Base-by-base conservation (phyloP, 2,797 vertebrate genomes). In the Rhinatrema bivittatum region DNA sequence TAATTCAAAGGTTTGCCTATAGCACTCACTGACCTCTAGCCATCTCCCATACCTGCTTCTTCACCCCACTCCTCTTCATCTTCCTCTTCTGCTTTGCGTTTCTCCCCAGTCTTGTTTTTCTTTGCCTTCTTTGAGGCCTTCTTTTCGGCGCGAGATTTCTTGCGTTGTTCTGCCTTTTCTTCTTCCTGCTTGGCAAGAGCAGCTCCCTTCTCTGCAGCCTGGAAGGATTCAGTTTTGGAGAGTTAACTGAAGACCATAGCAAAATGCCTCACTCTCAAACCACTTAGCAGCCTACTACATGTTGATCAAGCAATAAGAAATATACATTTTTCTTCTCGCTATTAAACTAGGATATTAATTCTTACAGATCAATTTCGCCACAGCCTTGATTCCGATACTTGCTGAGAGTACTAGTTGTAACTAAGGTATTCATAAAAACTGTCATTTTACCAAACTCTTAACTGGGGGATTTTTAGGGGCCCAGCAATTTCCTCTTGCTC, bases 141-240 rank as follows among this genome's bases (percentile, higher is more conserved):
- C 70, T 94, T 99, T 16, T 97, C 92, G 0, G 76, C 72, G 48
- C 86, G 86, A 12, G 50, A 31, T 48, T 71, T 89, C 46, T 87
- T 88, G 11, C 87, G 76, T 36, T 94, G 89, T 10, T 93, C 88
- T 0, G 39, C 57, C 64, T 77, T 87, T 7, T 88, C 91, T 12
- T 90, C 91, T 31, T 93, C 91, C 42, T 89, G 91, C 29, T 78
- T 87, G 20, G 72, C 78, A 4, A 74, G 48, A 32, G 68, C 68
- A 13, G 93, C 93, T 73, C 97, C 93, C 69, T 94, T 98, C 74
- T 83, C 85, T 1, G 91, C 92, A 27, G 67, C 88, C 95, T 99
- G 30, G 16, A 50, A 65, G 46, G 16, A 27, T 0, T 1, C 3
- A 30, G 39, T 39, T 38, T 10, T 10, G 17, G n/a, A 23, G 13